Evolutionary conservation across 1,140 invertebrate genomes (phyloP).

Genomic region (Centruroides sculpturatus): DNA sequence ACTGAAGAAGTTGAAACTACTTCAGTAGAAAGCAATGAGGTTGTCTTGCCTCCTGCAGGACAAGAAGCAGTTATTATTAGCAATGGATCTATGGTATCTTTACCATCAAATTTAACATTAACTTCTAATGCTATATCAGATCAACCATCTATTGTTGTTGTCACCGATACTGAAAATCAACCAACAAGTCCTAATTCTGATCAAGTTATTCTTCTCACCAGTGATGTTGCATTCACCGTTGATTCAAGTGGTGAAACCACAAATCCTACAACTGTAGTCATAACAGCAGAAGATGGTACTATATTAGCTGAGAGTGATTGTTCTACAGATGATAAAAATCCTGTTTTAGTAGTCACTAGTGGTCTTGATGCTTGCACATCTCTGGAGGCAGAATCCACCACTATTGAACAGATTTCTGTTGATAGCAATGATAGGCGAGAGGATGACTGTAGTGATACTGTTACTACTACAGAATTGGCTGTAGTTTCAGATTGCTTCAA

Average conservation of each 20-base stretch:
- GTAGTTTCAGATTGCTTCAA: not conserved
- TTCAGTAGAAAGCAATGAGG: no score
- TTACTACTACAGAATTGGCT: no score
- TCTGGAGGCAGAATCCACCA: not conserved
- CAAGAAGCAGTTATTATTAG: no score
- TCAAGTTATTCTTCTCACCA: not conserved
- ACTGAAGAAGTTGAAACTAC: no score
- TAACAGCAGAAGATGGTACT: not conserved
- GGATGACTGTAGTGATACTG: not conserved
- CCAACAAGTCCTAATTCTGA: not conserved
- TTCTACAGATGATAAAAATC: not conserved
- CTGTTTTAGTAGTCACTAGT: not conserved
- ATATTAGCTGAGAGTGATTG: not conserved
- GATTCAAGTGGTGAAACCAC: not conserved
- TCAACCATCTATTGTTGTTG: not conserved
- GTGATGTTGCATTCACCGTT: not conserved
- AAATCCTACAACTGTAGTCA: not conserved
- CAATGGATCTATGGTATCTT: not conserved
- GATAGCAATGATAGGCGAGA: not conserved
- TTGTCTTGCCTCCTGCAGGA: no score
- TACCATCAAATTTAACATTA: not conserved
- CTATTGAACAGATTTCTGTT: not conserved
- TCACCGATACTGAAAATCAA: not conserved
- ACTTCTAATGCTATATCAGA: not conserved
- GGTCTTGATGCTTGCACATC: not conserved